A percentile compares a stretch with the other conserved stretches of the same genome.
Conservation (phyloP, 2,888 invertebrate species). For the Ephialtes manifestator region DNA sequence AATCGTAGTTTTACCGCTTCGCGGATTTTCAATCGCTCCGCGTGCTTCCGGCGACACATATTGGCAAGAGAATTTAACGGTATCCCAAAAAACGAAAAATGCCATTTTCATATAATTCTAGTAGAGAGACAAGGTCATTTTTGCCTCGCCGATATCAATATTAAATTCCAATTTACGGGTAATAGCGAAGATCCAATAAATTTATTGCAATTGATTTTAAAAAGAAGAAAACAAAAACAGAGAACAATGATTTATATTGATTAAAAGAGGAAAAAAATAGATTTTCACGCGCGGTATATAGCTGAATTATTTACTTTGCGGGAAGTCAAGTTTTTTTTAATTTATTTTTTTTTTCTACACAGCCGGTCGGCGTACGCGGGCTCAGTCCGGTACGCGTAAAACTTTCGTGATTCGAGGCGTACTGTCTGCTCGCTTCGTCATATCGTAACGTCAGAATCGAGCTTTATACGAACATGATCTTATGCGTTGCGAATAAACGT, state of each 20-base stretch:
- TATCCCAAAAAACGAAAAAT: background rate
- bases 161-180: slow-evolving; percentile 1
- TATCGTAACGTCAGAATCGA: slow-evolving; percentile 15
- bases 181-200: slow-evolving; percentile 23
- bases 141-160: background rate
- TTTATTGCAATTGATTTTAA: slow-evolving; percentile 10
- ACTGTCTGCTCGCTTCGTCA: background rate
- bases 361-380: slow-evolving; percentile 53
- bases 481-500: background rate
- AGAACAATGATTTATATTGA: slow-evolving; percentile 10
- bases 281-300: slow-evolving; percentile 35
- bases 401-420: slow-evolving; percentile 46
- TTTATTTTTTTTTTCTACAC: slow-evolving; percentile 46
- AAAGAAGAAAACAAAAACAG: slow-evolving; percentile 26
- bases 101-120: slow-evolving; percentile 13
- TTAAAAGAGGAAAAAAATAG: slow-evolving; percentile 24
- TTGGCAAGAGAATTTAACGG: slow-evolving; percentile 12
- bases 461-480: background rate
- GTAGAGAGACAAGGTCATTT: background rate
- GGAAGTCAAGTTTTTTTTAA: slow-evolving; percentile 35
- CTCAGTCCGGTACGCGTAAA: slow-evolving; percentile 50
- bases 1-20: slow-evolving; percentile 25
- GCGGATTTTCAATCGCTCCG: slow-evolving; percentile 3
- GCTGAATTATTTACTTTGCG: slow-evolving; percentile 40
- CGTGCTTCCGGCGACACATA: slow-evolving; percentile 10